A percentile compares a stretch with the other conserved stretches of the same genome.
These are phyloP conservation scores for Mesopsocus fuscifrons DNA, from an alignment of 2,888 invertebrate genomes.

Conservation along the genomic window DNA sequence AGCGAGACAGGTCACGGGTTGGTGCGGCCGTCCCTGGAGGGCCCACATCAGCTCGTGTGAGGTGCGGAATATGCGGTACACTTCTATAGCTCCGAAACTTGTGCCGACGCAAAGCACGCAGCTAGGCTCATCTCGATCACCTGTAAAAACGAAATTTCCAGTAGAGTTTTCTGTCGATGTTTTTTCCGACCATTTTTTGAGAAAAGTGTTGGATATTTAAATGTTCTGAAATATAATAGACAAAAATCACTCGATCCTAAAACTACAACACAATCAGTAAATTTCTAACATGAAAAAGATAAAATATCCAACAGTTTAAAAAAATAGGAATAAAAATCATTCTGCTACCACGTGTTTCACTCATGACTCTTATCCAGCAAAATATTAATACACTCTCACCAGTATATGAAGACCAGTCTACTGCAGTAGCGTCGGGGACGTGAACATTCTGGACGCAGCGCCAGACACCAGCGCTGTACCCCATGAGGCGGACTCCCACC, in stretches of 20 bases:
- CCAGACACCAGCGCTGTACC: slow-evolving; percentile 24
- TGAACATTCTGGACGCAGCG: slow-evolving; percentile 25
- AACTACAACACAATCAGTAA: too few relatives aligned
- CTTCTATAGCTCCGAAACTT: slow-evolving; percentile 30
- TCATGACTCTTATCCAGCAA: too few relatives aligned
- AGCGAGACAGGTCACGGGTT: slow-evolving; percentile 30
- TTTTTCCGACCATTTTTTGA: too few relatives aligned
- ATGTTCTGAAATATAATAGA: too few relatives aligned
- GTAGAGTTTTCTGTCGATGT: too few relatives aligned
- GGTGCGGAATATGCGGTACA: slow-evolving; percentile 24
- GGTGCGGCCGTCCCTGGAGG: slow-evolving; percentile 32
- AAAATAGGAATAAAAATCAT: too few relatives aligned
- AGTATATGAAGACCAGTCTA: slow-evolving; percentile 38
- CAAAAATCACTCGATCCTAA: too few relatives aligned
- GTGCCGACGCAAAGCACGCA: slow-evolving; percentile 27
- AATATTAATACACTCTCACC: too few relatives aligned
- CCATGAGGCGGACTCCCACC: slow-evolving; percentile 29
- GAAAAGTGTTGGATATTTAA: too few relatives aligned
- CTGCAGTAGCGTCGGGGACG: slow-evolving; percentile 26
- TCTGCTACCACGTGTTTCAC: too few relatives aligned
- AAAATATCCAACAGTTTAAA: too few relatives aligned
- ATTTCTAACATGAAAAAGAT: too few relatives aligned
- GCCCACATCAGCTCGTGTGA: slow-evolving; percentile 22
- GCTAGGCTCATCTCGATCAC: not conserved
- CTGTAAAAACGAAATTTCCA: not conserved